phyloP scores from a whole-genome alignment of 1,140 invertebrate species.

The Watersipora subatra region DNA sequence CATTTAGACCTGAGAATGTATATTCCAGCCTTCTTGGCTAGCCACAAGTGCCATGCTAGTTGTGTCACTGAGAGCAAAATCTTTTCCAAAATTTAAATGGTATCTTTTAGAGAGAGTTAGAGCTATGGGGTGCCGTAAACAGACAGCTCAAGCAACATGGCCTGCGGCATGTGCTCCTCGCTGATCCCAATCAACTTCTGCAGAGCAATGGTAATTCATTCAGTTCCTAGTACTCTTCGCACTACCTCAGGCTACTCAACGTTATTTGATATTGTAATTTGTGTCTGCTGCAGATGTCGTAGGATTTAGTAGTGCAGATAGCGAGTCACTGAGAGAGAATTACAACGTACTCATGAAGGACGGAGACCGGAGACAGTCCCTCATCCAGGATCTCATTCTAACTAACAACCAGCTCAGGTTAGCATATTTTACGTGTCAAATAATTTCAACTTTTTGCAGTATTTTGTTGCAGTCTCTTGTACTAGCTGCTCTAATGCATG shows the following conservation, averaged over 20 bases:
- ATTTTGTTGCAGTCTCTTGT: background rate
- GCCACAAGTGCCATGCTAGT: too few relatives aligned
- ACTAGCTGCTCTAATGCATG: background rate
- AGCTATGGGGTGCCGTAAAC: conserved; percentile 22
- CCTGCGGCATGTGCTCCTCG: conserved; percentile 15
- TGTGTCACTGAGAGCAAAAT: too few relatives aligned
- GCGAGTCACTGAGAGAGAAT: conserved; percentile 10
- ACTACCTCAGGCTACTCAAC: too few relatives aligned
- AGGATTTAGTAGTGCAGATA: conserved; percentile 9
- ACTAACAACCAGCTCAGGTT: conserved; percentile 28
- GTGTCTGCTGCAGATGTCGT: conserved; percentile 11
- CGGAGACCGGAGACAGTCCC: conserved; percentile 22
- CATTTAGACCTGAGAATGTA: too few relatives aligned
- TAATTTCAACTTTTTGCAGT: background rate
- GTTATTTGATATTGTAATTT: background rate
- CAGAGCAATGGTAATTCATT: background rate
- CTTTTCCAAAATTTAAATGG: conserved; percentile 5
- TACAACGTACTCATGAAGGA: conserved; percentile 21
- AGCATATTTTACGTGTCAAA: too few relatives aligned
- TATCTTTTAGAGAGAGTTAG: conserved; percentile 18
- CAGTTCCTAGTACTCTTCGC: background rate
- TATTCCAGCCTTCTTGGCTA: too few relatives aligned
- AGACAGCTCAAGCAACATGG: conserved; percentile 20
- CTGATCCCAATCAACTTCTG: conserved; percentile 16
- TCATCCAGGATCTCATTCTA: conserved; percentile 28